Evolutionary conservation across 2,888 invertebrate species (phyloP).

Genomic region (Drosophila nr. medialis): DNA sequence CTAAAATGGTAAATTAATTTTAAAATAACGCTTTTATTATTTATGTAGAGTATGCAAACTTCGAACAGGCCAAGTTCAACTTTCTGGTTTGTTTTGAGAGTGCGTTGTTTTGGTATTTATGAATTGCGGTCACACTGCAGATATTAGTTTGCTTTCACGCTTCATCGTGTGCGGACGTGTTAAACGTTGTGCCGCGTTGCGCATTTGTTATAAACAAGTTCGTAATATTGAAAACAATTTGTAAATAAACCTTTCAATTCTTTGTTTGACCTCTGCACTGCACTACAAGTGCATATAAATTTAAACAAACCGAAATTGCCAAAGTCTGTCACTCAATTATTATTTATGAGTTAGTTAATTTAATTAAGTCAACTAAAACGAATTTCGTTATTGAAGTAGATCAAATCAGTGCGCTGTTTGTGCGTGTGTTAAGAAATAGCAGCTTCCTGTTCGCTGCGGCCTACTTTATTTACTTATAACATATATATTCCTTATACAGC

Average conservation of each 20-base stretch:
- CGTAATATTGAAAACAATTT: conserved; percentile 35
- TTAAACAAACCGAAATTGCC: conserved; percentile 1
- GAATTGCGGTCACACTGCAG: conserved; percentile 49
- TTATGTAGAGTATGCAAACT: conserved; percentile 21
- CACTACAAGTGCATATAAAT: neutral
- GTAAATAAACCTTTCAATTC: conserved; percentile 17
- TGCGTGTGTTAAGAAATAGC: conserved; percentile 24
- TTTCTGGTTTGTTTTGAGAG: neutral
- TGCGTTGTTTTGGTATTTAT: conserved; percentile 13
- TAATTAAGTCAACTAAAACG: conserved; percentile 27
- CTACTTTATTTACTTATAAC: conserved; percentile 42
- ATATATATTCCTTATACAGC: conserved; percentile 9
- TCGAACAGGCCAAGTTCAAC: neutral
- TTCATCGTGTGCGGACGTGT: conserved; percentile 8
- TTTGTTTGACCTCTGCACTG: conserved; percentile 2
- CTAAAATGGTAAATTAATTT: neutral
- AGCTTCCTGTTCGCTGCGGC: conserved; percentile 27
- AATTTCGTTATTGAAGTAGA: conserved; percentile 31
- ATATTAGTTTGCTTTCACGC: conserved; percentile 42
- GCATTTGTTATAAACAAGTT: conserved; percentile 11
- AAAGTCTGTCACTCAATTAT: conserved; percentile 7
- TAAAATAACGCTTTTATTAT: neutral
- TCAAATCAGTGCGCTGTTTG: conserved; percentile 26
- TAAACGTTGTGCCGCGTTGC: neutral
- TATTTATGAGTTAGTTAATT: conserved; percentile 23